These are phyloP conservation scores for Sorex fumeus DNA, from an alignment of 2,113 vertebrate species.

Conservation along the genomic window DNA sequence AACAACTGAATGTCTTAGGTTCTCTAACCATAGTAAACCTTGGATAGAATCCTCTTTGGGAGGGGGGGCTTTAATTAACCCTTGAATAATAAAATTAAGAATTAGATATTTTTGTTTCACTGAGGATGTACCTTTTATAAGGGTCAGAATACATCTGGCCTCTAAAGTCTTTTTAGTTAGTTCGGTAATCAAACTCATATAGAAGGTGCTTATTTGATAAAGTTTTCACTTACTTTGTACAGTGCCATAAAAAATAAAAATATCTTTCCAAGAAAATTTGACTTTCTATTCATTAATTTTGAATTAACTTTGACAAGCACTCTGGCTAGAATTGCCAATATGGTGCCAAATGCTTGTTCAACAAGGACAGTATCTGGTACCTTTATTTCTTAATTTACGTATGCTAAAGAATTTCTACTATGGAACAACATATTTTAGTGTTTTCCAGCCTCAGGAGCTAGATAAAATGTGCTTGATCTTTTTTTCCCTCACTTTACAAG, in stretches of 20 bases:
- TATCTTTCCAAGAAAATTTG: neutral
- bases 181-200: neutral
- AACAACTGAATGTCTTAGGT: neutral
- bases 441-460: neutral
- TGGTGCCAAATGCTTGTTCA: neutral
- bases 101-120: neutral
- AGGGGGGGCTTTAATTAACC: constrained; percentile 48
- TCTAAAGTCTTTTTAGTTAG: constrained; percentile 7
- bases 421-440: neutral
- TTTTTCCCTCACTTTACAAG: neutral
- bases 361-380: neutral
- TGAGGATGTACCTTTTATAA: neutral
- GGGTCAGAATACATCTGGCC: neutral
- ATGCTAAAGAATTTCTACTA: neutral
- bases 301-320: neutral
- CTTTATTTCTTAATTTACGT: constrained; percentile 25
- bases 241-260: neutral
- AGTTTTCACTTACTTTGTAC: neutral
- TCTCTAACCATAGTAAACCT: neutral
- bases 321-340: neutral
- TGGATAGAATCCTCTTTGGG: neutral
- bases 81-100: constrained; percentile 29
- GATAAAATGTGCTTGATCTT: neutral
- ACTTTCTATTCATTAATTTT: constrained; percentile 22
- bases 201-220: neutral